Evolutionary conservation across 2,113 vertebrate genomes (phyloP), one percentile per base, ranked within the genome.

Genomic region (Oreochromis spilurus): DNA sequence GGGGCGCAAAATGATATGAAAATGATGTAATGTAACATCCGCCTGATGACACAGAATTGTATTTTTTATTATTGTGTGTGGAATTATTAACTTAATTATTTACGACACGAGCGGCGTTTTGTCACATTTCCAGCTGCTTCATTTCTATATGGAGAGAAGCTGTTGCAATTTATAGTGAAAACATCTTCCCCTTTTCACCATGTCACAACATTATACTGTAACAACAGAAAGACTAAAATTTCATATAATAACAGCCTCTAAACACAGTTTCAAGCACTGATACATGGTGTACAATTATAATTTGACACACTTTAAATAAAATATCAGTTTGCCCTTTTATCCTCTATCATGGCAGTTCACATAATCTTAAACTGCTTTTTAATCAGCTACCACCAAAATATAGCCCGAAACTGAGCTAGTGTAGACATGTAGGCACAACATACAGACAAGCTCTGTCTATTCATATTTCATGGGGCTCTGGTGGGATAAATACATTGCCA

Each of bases 391-490:
- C 45, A 29, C 45, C 7, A 21, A 58, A 81, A 53, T 17, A 5
- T 17, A 45, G 10, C 50, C 31, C 16, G 52, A 38, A 85, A 36
- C 55, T 13, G 10, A 82, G 34, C 10, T 8, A n/a, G 7, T 53
- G 82, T 55, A 34, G 36, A 88, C 77, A 62, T 79, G 86, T 57
- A 21, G 31, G 38, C 50, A 48, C 80, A 79, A 54, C 78, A 62
- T 48, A 77, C 81, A 90, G 75, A 84, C 75, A 80, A 55, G 79
- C 36, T n/a, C 75, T 81, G 77, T 16, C 38, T 55, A 52, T 91
- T 87, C 84, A 89, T 91, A 86, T 87, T 88, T 87, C 21, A 92
- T 86, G 34, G 85, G 72, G 17, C 81, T 91, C 60, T 83, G 54
- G 79, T 84, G 85, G 80, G 85, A 48, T 82, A 57, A 88, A 87